Evolutionary conservation across 2,888 invertebrate genomes (phyloP).

Genomic region (Tenthredo scrophulariae): DNA sequence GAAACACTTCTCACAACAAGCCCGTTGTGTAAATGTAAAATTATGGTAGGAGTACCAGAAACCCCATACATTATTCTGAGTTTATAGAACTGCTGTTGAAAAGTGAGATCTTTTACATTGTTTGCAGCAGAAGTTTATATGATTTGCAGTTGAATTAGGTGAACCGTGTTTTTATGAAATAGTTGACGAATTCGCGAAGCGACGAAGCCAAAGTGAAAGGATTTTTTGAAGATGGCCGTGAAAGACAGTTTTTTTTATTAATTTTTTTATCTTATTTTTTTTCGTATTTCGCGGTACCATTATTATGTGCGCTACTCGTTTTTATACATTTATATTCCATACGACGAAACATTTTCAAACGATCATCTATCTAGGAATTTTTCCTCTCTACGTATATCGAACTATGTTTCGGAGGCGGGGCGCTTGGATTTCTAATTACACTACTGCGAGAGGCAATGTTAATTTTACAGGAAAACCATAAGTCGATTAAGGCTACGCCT

Average conservation of each 20-base stretch:
- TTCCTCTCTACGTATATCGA: background rate
- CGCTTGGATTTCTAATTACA: background rate
- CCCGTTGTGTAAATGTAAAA: background rate
- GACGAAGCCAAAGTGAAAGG: background rate
- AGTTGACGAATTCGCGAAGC: background rate
- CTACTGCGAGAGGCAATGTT: no score
- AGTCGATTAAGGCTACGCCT: background rate
- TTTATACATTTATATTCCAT: background rate
- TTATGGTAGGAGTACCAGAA: background rate
- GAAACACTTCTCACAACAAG: background rate
- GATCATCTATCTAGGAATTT: background rate
- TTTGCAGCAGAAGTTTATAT: background rate
- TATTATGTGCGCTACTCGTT: background rate
- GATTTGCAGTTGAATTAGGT: background rate
- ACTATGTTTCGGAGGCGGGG: background rate
- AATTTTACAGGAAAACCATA: background rate
- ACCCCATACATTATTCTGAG: background rate
- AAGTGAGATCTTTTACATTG: background rate
- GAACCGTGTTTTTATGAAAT: background rate
- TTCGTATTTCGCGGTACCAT: background rate
- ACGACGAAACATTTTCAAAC: background rate
- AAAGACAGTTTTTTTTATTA: background rate
- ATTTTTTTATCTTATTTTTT: background rate
- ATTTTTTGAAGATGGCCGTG: background rate
- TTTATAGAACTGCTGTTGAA: background rate